These are phyloP conservation scores for Eupithecia pulchellata DNA, from an alignment of 2,888 invertebrate species.

Conservation along the genomic window DNA sequence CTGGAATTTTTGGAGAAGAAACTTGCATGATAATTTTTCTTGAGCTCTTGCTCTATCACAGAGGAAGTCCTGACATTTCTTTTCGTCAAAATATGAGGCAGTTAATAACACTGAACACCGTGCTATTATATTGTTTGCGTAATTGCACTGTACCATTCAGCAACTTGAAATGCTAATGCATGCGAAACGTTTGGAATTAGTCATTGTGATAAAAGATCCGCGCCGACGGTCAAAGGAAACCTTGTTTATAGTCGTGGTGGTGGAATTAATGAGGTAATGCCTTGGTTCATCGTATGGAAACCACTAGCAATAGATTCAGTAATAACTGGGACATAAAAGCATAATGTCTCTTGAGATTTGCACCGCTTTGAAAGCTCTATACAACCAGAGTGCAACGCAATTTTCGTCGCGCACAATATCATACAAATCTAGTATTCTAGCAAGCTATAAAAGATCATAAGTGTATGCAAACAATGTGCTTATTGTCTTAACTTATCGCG, in stretches of 20 bases:
- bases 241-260: slow-evolving; percentile 37
- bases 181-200: slow-evolving; percentile 65
- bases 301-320: slow-evolving; percentile 23
- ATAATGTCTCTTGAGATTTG: slow-evolving; percentile 3
- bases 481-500: slow-evolving; percentile 35
- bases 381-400: background rate
- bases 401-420: background rate
- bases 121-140: slow-evolving; percentile 79
- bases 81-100: slow-evolving; percentile 62
- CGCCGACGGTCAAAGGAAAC: slow-evolving; percentile 45
- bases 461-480: slow-evolving; percentile 34
- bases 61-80: slow-evolving; percentile 66
- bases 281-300: slow-evolving; percentile 31
- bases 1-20: background rate
- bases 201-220: slow-evolving; percentile 54
- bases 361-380: slow-evolving; percentile 8
- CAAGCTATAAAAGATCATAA: slow-evolving; percentile 17
- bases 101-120: slow-evolving; percentile 71
- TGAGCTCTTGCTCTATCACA: slow-evolving; percentile 28
- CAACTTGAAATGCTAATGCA: slow-evolving; percentile 72
- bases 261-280: slow-evolving; percentile 42
- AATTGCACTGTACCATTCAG: slow-evolving; percentile 71
- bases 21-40: background rate
- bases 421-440: background rate
- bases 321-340: slow-evolving; percentile 15